Evolutionary conservation across 2,113 vertebrate genomes (phyloP), one percentile per base, ranked within the genome.

Genomic region (Forbesichthys agassizii): DNA sequence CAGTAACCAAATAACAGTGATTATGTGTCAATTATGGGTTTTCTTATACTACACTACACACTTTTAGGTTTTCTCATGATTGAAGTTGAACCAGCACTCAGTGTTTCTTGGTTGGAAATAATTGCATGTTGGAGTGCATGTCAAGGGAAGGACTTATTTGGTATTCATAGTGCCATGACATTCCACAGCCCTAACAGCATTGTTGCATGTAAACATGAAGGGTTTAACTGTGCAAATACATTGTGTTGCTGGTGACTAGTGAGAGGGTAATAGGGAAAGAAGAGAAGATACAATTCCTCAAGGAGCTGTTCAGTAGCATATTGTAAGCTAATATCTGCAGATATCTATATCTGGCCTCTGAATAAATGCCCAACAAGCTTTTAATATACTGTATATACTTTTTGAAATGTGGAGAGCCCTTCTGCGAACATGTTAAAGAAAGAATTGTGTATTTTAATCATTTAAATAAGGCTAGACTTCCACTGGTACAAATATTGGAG

Each of bases 261-360:
- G 72, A 74, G 83, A 85, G 77, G 52, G 71, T 70, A 57, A 74
- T 59, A 13, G 80, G 86, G 72, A 89, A 75, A 78, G 70, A 59
- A 85, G 83, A 84, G 65, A 81, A 48, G 68, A 78, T 27, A 79
- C 86, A 84, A 87, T 83, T 84, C 71, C 73, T 82, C 16, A 69
- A 85, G 78, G 77, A 68, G 68, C 57, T 73, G 61, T 47, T 68
- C 49, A 55, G 11, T 42, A 61, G n/a, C 36, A 5, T 42, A 54
- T n/a, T 54, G 3, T 13, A 54, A 54, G n/a, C 13, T 4, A 27
- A 58, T 33, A 54, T 33, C 54, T 42, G 0, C 36, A 42, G 36
- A 6, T 42, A 42, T 42, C 36, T 42, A 5, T 42, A 42, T 42
- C 36, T 42, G 4, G 4, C 36, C 7, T 42, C 5, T 42, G 7